Conservation (phyloP, 2,888 invertebrate species). For the Pachliopta kotzebuea region DNA sequence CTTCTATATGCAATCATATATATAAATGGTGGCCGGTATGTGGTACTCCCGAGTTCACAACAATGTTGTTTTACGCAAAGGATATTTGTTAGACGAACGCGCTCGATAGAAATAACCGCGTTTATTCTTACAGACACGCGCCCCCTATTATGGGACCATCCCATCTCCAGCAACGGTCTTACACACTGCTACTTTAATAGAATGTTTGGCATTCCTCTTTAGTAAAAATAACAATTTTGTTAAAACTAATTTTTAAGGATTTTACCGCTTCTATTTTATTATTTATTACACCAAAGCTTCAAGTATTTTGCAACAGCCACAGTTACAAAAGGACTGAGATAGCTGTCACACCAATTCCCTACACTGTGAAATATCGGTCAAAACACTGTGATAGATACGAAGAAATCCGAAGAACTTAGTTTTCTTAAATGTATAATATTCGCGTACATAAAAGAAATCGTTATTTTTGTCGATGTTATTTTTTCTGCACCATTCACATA, state of each 20-base stretch:
- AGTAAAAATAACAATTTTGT: slow-evolving; percentile 23
- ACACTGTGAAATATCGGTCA: too few relatives aligned
- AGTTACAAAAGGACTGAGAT: too few relatives aligned
- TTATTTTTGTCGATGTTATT: too few relatives aligned
- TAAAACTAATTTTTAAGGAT: not conserved
- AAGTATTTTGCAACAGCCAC: too few relatives aligned
- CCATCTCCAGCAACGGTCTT: slow-evolving; percentile 33
- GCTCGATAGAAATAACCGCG: slow-evolving; percentile 66
- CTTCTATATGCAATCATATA: not conserved
- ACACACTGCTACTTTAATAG: slow-evolving; percentile 25
- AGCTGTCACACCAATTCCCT: too few relatives aligned
- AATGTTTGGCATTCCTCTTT: slow-evolving; percentile 26
- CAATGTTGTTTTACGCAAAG: slow-evolving; percentile 58
- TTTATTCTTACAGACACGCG: slow-evolving; percentile 44
- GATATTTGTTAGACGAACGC: slow-evolving; percentile 58
- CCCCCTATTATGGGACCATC: slow-evolving; percentile 38
- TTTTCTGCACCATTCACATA: too few relatives aligned
- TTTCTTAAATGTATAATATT: too few relatives aligned
- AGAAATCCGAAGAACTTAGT: too few relatives aligned
- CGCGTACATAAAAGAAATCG: too few relatives aligned
- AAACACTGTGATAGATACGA: too few relatives aligned
- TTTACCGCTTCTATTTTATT: too few relatives aligned
- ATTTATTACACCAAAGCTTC: too few relatives aligned
- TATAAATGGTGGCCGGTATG: slow-evolving; percentile 27
- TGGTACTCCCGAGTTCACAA: slow-evolving; percentile 37